Evolutionary conservation across 2,888 invertebrate genomes (phyloP).

Genomic region (Hypercompe scribonia): DNA sequence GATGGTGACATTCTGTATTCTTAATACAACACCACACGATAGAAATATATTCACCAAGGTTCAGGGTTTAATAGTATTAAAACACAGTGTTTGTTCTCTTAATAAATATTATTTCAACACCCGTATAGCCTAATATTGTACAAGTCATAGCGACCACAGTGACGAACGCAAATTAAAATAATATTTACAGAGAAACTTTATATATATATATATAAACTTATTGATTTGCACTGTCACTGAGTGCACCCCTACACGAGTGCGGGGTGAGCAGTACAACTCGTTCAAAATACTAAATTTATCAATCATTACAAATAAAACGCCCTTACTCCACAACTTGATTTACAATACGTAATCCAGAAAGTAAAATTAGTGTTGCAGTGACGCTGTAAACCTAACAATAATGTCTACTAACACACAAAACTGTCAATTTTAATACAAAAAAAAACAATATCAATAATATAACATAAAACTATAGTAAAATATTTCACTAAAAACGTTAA

Average conservation of each 20-base stretch:
- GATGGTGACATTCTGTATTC: too few relatives aligned
- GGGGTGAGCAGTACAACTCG: slow-evolving; percentile 59
- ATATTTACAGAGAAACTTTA: slow-evolving; percentile 80
- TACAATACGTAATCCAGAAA: slow-evolving; percentile 41
- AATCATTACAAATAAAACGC: slow-evolving; percentile 60
- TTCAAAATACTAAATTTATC: slow-evolving; percentile 56
- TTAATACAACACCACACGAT: too few relatives aligned
- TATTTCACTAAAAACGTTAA: slow-evolving; percentile 59
- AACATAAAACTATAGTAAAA: slow-evolving; percentile 65
- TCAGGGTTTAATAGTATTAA: slow-evolving; percentile 46
- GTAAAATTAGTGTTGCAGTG: slow-evolving; percentile 46
- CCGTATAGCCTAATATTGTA: slow-evolving; percentile 71
- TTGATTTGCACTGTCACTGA: slow-evolving; percentile 57
- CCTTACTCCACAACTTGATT: slow-evolving; percentile 70
- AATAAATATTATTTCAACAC: slow-evolving; percentile 85
- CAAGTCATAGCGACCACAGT: slow-evolving; percentile 61
- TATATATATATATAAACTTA: slow-evolving; percentile 56
- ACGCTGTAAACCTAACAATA: slow-evolving; percentile 51
- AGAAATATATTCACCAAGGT: too few relatives aligned
- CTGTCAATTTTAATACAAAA: slow-evolving; percentile 65
- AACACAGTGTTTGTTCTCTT: slow-evolving; percentile 68
- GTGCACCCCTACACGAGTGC: slow-evolving; percentile 27
- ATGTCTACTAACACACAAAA: slow-evolving; percentile 59
- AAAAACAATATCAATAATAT: slow-evolving; percentile 66
- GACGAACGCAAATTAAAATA: slow-evolving; percentile 75